Percentiles rank a stretch among this genome's conserved stretches.
These are phyloP conservation scores for Oryzias celebensis DNA, from an alignment of 2,113 vertebrate species.

Conservation along the genomic window DNA sequence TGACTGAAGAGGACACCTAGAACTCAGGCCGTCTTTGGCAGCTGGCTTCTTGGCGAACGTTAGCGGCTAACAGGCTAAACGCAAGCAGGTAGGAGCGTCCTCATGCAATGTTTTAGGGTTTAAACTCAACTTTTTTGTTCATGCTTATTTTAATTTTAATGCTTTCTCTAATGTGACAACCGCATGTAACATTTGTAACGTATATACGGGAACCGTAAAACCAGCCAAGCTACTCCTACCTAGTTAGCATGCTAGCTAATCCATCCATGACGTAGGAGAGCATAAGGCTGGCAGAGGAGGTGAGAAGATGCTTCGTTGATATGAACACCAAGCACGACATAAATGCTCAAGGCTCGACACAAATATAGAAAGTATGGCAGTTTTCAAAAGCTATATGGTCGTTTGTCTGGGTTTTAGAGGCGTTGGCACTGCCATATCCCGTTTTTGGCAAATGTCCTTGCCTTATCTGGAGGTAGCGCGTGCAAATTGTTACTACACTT, in stretches of 20 bases:
- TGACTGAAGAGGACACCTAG: slow-evolving; percentile 33
- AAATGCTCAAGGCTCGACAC: not conserved
- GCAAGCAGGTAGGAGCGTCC: slow-evolving; percentile 42
- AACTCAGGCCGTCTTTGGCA: slow-evolving; percentile 50
- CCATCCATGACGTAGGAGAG: slow-evolving; percentile 58
- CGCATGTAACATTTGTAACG: not conserved
- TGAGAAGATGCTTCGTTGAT: slow-evolving; percentile 30
- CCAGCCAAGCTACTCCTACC: slow-evolving; percentile 21
- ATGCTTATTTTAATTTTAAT: accelerated
- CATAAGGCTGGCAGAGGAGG: slow-evolving; percentile 30
- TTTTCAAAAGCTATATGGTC: not conserved
- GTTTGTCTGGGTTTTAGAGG: not conserved
- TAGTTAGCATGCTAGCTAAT: slow-evolving; percentile 52
- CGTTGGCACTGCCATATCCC: slow-evolving; percentile 7
- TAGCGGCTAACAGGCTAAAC: slow-evolving; percentile 59
- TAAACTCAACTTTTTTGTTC: accelerated
- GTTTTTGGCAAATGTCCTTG: not conserved
- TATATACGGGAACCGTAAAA: not conserved
- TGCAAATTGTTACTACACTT: not conserved
- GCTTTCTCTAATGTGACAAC: accelerated
- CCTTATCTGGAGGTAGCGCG: too few relatives aligned
- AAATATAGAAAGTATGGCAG: not conserved
- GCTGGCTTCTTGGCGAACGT: slow-evolving; percentile 28
- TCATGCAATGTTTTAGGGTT: accelerated
- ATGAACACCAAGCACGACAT: slow-evolving; percentile 10